Percentiles rank a stretch among this genome's conserved stretches.
These are phyloP conservation scores for Cynopterus brachyotis DNA, from an alignment of 2,113 vertebrate species.

Conservation along the genomic window DNA sequence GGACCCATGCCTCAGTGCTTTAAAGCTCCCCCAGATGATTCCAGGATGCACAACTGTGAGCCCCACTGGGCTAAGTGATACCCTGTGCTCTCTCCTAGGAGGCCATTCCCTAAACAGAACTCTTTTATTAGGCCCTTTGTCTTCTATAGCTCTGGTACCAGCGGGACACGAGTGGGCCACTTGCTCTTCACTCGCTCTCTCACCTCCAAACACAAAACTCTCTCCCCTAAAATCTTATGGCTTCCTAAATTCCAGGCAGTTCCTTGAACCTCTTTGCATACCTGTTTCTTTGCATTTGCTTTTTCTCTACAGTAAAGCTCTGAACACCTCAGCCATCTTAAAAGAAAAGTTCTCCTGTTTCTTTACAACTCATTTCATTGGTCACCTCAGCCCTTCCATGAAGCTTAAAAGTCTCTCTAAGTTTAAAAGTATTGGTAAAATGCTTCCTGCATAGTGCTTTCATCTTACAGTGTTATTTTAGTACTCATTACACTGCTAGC, in stretches of 20 bases:
- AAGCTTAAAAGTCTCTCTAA: conserved; percentile 23
- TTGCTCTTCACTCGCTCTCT: background rate
- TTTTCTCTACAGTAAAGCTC: background rate
- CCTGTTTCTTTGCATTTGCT: conserved; percentile 7
- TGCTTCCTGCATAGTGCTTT: background rate
- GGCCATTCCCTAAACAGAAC: background rate
- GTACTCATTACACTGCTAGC: background rate
- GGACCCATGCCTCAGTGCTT: background rate
- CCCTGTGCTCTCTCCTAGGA: background rate
- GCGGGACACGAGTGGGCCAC: background rate
- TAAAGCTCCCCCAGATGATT: background rate
- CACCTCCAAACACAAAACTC: background rate
- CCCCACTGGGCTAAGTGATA: background rate
- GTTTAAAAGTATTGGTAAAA: background rate
- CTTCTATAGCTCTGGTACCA: background rate
- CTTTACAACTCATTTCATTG: conserved; percentile 29
- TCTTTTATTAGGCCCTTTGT: background rate
- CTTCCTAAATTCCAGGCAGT: background rate
- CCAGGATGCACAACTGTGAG: background rate
- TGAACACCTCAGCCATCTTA: background rate
- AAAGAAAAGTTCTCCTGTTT: conserved; percentile 43
- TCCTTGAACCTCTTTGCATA: background rate
- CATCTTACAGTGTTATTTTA: background rate
- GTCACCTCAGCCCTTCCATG: background rate
- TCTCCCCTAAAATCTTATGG: background rate